Base-by-base conservation (phyloP, 2,797 vertebrate genomes). In the Manis crassicaudata region DNA sequence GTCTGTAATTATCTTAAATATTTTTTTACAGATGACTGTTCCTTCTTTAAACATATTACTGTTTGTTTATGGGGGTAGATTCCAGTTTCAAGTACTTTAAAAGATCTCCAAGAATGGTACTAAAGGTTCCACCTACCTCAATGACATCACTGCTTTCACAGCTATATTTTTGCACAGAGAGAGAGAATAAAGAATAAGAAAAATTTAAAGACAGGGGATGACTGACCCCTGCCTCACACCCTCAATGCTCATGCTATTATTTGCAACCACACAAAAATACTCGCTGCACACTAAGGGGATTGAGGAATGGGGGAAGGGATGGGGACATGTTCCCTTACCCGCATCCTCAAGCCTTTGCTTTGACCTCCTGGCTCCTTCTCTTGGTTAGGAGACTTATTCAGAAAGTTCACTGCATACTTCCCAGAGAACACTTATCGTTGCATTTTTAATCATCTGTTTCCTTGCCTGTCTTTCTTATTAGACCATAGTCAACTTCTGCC, bases 211-310 rank as follows among this genome's bases (percentile, higher is more conserved):
- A 88, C 27, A 17, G 18, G 72, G 20, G 4, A 54, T 7, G 17
- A 5, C 50, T 63, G 52, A 83, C 3, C 11, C 7, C 7, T 77
- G 32, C 17, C 12, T 89, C 56, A 35, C 0, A 23, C 43, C n/a
- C 7, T 56, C n/a, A 25, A 5, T 2, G 2, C 54, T 73, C 52
- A 21, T 6, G 32, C n/a, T 29, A 1, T 72, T 73, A 94, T 54
- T 23, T 27, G 7, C 32, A 58, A 3, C 2, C 56, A 65, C 32
- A 17, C 6, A 25, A 63, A 94, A 70, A 17, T 27, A 46, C 29
- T 46, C 56, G 43, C n/a, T 43, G 29, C 0, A 7, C 27, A 13
- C 5, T 10, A 25, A 52, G 5, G 2, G 6, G 4, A 2, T 1
- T 40, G 23, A 21, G 13, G 4, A 23, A 25, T 3, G 17, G 54